phyloP scores from a whole-genome alignment of 1,140 invertebrate species.

The Brachionus plicatilis region DNA sequence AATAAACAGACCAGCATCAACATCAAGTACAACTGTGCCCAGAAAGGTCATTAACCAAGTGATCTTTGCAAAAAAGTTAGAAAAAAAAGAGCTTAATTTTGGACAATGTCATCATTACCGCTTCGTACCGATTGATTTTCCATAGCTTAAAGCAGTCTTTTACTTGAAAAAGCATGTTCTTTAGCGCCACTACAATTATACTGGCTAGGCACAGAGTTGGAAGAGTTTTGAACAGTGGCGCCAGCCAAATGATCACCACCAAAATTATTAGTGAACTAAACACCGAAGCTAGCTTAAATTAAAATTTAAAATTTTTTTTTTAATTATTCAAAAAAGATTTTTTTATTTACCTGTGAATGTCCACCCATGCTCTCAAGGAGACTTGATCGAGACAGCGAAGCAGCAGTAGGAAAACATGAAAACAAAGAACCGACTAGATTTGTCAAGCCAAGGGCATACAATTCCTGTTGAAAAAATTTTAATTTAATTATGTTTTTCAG shows the following conservation, averaged over 20 bases:
- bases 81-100: not conserved
- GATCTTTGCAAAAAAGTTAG: slow-evolving; percentile 44
- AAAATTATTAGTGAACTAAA: slow-evolving; percentile 51
- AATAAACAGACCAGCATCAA: slow-evolving; percentile 36
- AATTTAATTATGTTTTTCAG: not conserved
- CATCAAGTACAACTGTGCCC: slow-evolving; percentile 18
- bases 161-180: slow-evolving; percentile 46
- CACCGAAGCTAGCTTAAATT: not conserved
- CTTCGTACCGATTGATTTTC: slow-evolving; percentile 72
- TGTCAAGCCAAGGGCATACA: slow-evolving; percentile 44
- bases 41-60: slow-evolving; percentile 39
- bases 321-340: not conserved
- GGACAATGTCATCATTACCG: not conserved
- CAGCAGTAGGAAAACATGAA: slow-evolving; percentile 44
- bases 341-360: slow-evolving; percentile 43
- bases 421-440: slow-evolving; percentile 45
- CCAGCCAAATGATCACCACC: slow-evolving; percentile 58
- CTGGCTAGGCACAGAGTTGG: slow-evolving; percentile 56
- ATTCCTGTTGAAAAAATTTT: slow-evolving; percentile 41
- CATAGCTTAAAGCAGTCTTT: slow-evolving; percentile 67
- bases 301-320: not conserved
- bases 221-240: slow-evolving; percentile 53
- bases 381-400: slow-evolving; percentile 44
- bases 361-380: slow-evolving; percentile 46
- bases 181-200: slow-evolving; percentile 51